Base-by-base conservation (phyloP, 2,113 vertebrate species). In the Microtus oregoni region DNA sequence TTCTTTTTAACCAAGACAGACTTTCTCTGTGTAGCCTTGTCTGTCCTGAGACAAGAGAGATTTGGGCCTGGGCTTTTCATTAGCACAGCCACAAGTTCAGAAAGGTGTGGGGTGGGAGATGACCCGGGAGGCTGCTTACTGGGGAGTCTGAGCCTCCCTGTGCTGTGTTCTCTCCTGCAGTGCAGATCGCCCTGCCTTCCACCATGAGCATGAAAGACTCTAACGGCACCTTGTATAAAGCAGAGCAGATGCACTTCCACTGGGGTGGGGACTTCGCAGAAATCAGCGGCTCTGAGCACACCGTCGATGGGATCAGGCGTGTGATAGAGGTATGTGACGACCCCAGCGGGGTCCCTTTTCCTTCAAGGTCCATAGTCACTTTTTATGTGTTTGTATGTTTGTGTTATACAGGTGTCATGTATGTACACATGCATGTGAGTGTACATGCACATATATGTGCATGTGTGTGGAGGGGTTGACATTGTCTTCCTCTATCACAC, bases 241-340 rank as follows among this genome's bases (percentile, higher is more conserved):
- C 99, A 0, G 94, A 99, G 35, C 99, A 99, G 98, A 99, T 99
- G 99, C 99, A 99, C 94, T 98, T 99, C 79, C 99, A 99, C 98
- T 99, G 99, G 99, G 99, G 99, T 0, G 99, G 99, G 10, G 98
- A 96, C 86, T 98, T 98, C 89, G 96, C 98, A 20, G 99, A 99
- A 97, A 98, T 97, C 95, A 99, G 99, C 0, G 99, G 99, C 90
- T 99, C 99, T 0, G 99, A 99, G 95, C 99, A 99, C 98, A 99
- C 99, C 10, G 0, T 99, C 0, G 99, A 99, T 0, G 99, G 99
- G 14, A 98, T 98, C 96, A 98, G 99, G 47, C 99, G 99, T 90
- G 98, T 98, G 0, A 99, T 99, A 0, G 99, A 99, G 99, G 99
- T 99, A 92, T 0, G 10, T 10, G 67, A 19, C 4, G 7, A 3